Conservation (phyloP, 1,140 invertebrate species). For the Whitmania pigra region DNA sequence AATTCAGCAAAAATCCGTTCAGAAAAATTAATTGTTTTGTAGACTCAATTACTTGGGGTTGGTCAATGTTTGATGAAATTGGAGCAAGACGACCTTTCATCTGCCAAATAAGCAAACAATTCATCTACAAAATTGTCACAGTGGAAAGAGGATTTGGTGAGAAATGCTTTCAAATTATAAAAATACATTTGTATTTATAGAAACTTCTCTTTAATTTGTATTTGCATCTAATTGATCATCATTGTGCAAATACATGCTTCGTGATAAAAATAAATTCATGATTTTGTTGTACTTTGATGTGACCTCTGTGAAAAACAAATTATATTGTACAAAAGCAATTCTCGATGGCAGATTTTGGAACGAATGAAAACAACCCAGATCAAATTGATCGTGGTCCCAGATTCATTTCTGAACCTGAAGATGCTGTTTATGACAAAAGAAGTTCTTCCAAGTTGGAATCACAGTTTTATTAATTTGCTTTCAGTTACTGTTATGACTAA, state of each 20-base stretch:
- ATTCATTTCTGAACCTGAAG: conserved; percentile 69
- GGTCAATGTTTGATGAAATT: conserved; percentile 14
- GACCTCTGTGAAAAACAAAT: too few species aligned
- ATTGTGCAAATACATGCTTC: too few species aligned
- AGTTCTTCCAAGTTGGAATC: conserved; percentile 1
- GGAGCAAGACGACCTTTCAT: conserved; percentile 54
- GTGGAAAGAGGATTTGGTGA: conserved; percentile 32
- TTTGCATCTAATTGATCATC: too few species aligned
- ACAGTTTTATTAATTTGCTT: too few species aligned
- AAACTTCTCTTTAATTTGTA: too few species aligned
- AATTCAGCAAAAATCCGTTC: neutral
- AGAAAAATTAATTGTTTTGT: neutral
- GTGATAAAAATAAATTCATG: too few species aligned
- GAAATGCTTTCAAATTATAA: conserved; percentile 8
- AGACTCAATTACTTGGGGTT: conserved; percentile 25
- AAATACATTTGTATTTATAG: neutral
- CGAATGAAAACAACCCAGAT: conserved; percentile 58
- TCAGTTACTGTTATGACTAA: too few species aligned
- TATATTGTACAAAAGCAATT: too few species aligned
- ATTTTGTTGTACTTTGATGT: too few species aligned
- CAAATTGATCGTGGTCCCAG: conserved; percentile 71
- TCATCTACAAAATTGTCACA: conserved; percentile 30
- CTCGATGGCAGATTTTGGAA: conserved; percentile 57
- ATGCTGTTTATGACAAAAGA: conserved; percentile 41
- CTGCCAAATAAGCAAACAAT: conserved; percentile 60